Conservation (phyloP, 2,888 invertebrate species). For the Athalia rosae region DNA sequence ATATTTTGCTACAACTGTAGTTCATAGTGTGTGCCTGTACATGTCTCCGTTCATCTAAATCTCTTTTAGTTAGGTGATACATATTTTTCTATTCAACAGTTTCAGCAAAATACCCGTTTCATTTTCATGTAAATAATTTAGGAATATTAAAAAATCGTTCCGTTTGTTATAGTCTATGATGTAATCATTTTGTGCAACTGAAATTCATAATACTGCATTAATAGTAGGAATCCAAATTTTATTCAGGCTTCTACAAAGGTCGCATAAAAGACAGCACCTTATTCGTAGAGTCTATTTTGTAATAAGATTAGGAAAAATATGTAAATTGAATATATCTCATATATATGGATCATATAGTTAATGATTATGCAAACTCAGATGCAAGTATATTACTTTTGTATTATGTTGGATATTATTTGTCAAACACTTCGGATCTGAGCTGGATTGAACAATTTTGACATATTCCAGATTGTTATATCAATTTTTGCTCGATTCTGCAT, state of each 20-base stretch:
- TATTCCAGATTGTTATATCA: constrained; percentile 11
- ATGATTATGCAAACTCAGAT: constrained; percentile 35
- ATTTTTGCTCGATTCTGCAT: constrained; percentile 29
- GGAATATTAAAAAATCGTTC: neutral
- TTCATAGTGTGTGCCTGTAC: neutral
- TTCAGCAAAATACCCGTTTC: neutral
- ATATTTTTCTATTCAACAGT: neutral
- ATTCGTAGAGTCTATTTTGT: constrained; percentile 25
- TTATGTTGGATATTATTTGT: constrained; percentile 35
- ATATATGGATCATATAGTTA: constrained; percentile 38
- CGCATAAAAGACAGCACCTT: neutral
- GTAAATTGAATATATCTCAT: constrained; percentile 39
- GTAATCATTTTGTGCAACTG: constrained; percentile 20
- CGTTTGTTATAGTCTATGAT: constrained; percentile 30
- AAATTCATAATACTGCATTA: constrained; percentile 22
- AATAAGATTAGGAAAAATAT: constrained; percentile 40
- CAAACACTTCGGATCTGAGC: constrained; percentile 19
- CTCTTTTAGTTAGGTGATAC: constrained; percentile 5
- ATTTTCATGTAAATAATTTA: neutral
- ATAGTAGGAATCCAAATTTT: constrained; percentile 33
- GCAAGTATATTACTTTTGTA: constrained; percentile 38
- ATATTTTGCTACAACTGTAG: neutral
- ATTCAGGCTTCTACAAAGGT: constrained; percentile 33
- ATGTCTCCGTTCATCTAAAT: neutral
- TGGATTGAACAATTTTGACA: constrained; percentile 11